These are phyloP conservation scores for Sylvia borin DNA, from an alignment of 2,797 vertebrate species.

Conservation along the genomic window DNA sequence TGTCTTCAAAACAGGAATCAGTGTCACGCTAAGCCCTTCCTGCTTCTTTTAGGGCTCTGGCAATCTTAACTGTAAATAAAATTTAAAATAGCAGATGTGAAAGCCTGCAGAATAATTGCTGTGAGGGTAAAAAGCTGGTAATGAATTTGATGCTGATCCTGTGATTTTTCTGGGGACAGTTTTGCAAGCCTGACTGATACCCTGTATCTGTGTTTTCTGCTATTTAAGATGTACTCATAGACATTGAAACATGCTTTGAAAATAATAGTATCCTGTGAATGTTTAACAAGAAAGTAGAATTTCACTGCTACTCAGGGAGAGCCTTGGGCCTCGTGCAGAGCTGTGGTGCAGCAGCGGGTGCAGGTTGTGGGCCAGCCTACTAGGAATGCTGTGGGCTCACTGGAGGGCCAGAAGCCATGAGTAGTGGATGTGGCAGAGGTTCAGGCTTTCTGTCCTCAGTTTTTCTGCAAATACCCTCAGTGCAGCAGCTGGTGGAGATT, in stretches of 20 bases:
- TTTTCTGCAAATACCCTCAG: not conserved
- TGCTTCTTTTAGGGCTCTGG: not conserved
- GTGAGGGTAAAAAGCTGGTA: not conserved
- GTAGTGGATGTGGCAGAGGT: not conserved
- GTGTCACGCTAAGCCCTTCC: not conserved
- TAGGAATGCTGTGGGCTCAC: rapidly evolving
- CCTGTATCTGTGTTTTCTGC: not conserved
- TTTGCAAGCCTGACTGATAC: not conserved
- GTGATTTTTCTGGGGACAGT: not conserved
- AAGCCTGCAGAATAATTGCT: not conserved
- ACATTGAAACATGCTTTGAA: not conserved
- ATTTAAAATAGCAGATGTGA: not conserved
- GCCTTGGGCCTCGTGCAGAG: rapidly evolving
- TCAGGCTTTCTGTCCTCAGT: not conserved
- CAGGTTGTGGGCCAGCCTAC: rapidly evolving
- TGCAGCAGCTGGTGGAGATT: not conserved
- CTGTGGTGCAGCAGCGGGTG: not conserved
- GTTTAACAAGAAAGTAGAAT: not conserved
- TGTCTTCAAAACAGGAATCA: not conserved
- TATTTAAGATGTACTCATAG: not conserved
- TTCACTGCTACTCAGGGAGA: not conserved
- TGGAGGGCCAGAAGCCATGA: rapidly evolving
- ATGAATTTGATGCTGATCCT: not conserved
- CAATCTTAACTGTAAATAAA: not conserved
- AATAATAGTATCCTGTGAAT: not conserved